Evolutionary conservation across 2,113 vertebrate genomes (phyloP).

Genomic region (Amazona guildingii): DNA sequence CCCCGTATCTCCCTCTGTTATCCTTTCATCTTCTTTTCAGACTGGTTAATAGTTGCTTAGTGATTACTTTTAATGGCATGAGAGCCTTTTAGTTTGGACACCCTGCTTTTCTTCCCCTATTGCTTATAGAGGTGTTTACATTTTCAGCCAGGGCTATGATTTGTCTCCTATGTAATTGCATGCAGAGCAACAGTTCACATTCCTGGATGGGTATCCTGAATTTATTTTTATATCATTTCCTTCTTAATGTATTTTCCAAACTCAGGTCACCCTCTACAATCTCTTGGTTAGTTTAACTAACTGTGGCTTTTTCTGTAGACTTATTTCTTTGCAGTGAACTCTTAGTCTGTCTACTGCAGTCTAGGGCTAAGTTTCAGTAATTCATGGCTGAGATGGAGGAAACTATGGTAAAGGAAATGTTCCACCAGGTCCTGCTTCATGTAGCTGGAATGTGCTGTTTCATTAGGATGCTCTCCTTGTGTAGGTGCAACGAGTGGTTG

Average conservation of each 20-base stretch:
- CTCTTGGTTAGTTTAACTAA: background rate
- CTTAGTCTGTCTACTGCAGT: background rate
- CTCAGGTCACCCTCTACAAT: background rate
- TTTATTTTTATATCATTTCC: constrained; percentile 41
- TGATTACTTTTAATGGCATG: constrained; percentile 58
- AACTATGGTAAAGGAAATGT: background rate
- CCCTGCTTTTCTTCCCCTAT: background rate
- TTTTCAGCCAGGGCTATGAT: constrained; percentile 30
- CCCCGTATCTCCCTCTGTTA: constrained; percentile 25
- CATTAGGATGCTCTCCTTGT: background rate
- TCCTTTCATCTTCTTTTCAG: constrained; percentile 69
- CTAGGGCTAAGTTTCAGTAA: background rate
- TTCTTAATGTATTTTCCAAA: background rate
- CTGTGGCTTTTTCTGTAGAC: background rate
- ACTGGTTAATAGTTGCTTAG: constrained; percentile 23
- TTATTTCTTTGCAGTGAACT: background rate
- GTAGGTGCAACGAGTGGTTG: background rate
- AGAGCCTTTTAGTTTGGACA: constrained; percentile 56
- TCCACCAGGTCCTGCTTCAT: background rate
- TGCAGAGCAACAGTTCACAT: constrained; percentile 1
- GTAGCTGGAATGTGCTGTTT: background rate
- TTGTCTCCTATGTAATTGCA: constrained; percentile 37
- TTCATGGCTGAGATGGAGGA: background rate
- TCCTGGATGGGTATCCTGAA: constrained; percentile 26
- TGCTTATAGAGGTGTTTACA: constrained; percentile 52